Evolutionary conservation across 2,888 invertebrate genomes (phyloP).

Genomic region (Ypsolopha sequella): DNA sequence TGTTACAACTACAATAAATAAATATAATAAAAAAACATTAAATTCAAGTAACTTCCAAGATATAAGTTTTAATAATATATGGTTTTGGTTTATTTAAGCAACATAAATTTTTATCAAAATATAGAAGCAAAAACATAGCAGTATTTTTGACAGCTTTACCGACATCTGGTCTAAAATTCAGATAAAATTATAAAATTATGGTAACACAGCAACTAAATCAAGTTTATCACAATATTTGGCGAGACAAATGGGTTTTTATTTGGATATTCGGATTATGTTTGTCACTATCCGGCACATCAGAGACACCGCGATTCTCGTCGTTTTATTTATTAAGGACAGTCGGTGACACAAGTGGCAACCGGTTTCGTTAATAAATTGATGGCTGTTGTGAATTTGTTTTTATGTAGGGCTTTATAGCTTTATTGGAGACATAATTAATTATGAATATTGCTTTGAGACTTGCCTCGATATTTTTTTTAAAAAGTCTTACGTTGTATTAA

Average conservation of each 20-base stretch:
- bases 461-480: background rate
- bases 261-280: slow-evolving; percentile 16
- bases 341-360: slow-evolving; percentile 11
- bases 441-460: background rate
- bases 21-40: too few species aligned
- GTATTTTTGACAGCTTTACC: too few species aligned
- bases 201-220: slow-evolving; percentile 12
- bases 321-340: slow-evolving; percentile 27
- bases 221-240: slow-evolving; percentile 20
- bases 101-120: too few species aligned
- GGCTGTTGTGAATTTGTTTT: background rate
- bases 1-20: too few species aligned
- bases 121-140: too few species aligned
- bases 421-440: background rate
- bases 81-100: too few species aligned
- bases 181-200: background rate
- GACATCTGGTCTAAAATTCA: too few species aligned
- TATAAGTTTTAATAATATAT: too few species aligned
- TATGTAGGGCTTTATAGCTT: slow-evolving; percentile 7
- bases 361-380: background rate
- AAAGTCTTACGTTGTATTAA: too few species aligned
- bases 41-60: too few species aligned
- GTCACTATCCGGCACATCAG: slow-evolving; percentile 16
- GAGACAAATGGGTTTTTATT: slow-evolving; percentile 17
- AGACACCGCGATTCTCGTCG: slow-evolving; percentile 5